Evolutionary conservation across 2,113 vertebrate genomes (phyloP).

Genomic region (Chloropsis hardwickii): DNA sequence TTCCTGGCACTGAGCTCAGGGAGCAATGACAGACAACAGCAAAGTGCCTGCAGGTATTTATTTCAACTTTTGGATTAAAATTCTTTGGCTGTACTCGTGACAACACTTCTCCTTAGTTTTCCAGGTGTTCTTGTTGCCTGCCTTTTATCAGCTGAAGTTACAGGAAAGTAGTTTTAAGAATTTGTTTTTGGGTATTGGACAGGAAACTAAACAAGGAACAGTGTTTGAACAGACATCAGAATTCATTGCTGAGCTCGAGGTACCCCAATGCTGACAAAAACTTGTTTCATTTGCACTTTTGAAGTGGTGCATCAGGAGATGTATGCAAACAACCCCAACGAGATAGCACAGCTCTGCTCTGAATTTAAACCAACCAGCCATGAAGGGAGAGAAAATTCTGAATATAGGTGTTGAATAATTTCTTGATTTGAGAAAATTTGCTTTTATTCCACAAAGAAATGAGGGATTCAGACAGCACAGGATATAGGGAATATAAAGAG

Average conservation of each 20-base stretch:
- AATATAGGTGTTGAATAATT: neutral
- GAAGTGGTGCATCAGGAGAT: neutral
- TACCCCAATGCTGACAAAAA: neutral
- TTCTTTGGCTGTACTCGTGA: neutral
- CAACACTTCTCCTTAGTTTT: neutral
- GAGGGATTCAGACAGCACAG: neutral
- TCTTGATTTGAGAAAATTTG: slow-evolving; percentile 4
- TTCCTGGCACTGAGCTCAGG: neutral
- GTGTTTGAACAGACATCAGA: neutral
- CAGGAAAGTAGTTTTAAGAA: neutral
- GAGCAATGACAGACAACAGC: neutral
- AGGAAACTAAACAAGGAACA: neutral
- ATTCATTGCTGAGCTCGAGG: neutral
- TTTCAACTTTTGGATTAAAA: neutral
- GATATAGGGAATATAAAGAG: neutral
- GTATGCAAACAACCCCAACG: neutral
- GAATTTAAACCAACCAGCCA: neutral
- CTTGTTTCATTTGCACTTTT: neutral
- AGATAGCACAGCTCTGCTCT: neutral
- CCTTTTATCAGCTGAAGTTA: neutral
- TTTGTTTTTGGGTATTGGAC: neutral
- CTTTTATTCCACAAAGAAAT: neutral
- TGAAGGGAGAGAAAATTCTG: neutral
- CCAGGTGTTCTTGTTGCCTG: neutral
- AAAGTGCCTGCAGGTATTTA: neutral